These are phyloP conservation scores for Coelinius sp. DNA, from an alignment of 2,888 invertebrate genomes.

Conservation along the genomic window DNA sequence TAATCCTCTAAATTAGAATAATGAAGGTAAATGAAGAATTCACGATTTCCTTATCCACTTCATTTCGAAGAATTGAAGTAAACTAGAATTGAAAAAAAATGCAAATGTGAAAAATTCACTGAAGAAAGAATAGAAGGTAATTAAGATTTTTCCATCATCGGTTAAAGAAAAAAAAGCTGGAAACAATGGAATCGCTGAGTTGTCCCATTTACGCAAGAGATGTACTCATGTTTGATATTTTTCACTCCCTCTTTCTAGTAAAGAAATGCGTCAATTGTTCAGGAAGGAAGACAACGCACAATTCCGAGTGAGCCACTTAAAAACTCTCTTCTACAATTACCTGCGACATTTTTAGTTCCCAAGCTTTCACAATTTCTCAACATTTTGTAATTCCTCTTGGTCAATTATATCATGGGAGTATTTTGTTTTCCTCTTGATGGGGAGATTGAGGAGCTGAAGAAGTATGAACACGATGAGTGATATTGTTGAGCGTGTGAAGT, in stretches of 20 bases:
- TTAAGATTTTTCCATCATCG: not conserved
- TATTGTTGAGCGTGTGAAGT: constrained; percentile 4
- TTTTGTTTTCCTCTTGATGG: not conserved
- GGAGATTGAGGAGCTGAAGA: constrained; percentile 2
- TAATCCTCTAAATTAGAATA: too few species aligned
- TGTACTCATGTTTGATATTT: constrained; percentile 14
- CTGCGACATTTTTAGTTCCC: constrained; percentile 23
- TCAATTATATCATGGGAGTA: constrained; percentile 23
- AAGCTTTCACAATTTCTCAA: constrained; percentile 35
- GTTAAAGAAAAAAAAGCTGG: not conserved
- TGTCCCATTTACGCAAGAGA: constrained; percentile 20
- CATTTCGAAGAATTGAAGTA: too few species aligned
- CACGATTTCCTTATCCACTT: too few species aligned
- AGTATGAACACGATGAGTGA: not conserved
- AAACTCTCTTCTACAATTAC: constrained; percentile 11
- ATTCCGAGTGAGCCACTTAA: not conserved
- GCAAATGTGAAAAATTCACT: too few species aligned
- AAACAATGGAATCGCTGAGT: constrained; percentile 6
- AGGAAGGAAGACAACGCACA: not conserved
- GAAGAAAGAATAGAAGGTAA: not conserved
- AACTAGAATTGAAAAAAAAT: too few species aligned
- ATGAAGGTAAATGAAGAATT: too few species aligned
- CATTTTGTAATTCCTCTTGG: constrained; percentile 32
- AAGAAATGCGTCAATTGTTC: not conserved
- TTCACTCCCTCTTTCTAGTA: not conserved